Base-by-base conservation (phyloP, 2,113 vertebrate species). In the Callionymus lyra region DNA sequence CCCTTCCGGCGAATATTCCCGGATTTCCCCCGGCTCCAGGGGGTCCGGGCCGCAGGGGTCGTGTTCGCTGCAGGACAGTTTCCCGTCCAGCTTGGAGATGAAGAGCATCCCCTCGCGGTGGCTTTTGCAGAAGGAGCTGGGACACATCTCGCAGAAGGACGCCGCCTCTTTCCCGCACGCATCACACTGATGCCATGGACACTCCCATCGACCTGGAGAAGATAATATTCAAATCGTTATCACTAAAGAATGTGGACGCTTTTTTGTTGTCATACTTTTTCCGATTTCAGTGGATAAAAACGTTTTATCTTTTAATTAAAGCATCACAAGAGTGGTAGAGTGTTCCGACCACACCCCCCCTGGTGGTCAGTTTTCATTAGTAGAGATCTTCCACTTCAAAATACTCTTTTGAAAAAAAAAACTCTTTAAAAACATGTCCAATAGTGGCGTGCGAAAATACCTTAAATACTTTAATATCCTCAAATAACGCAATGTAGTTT, bases 161-260 rank as follows among this genome's bases (percentile, higher is more conserved):
- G 92, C 91, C 1, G 95, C 91, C 66, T 98, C 94, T 58, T 90
- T 90, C 19, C 86, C 87, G 42, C 95, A 99, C 41, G 88, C n/a
- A 9, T 97, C 94, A 81, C 95, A 98, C 70, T 97, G 94, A 76
- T 99, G 95, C 95, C 95, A 97, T 0, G 95, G 95, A 79, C 95
- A 99, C 66, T 99, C 95, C 95, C 95, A 99, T 34, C 97, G 95
- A 44, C 95, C 95, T 98, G 82, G 17, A 54, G 38, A 49, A 36
- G 43, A 52, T 17, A 60, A 14, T 1, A 44, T 27, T 27, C 8
- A 9, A 0, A 9, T 38, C 19, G 53, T 47, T 47, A 14, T 12
- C 10, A 34, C 1, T 19, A 10, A 31, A 12, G 11, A 31, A 27
- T 39, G 14, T 18, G 34, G 35, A 42, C n/a, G 44, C 2, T 6